phyloP scores from a whole-genome alignment of 2,113 vertebrate genomes.

The Rhynchopsitta pachyrhyncha region DNA sequence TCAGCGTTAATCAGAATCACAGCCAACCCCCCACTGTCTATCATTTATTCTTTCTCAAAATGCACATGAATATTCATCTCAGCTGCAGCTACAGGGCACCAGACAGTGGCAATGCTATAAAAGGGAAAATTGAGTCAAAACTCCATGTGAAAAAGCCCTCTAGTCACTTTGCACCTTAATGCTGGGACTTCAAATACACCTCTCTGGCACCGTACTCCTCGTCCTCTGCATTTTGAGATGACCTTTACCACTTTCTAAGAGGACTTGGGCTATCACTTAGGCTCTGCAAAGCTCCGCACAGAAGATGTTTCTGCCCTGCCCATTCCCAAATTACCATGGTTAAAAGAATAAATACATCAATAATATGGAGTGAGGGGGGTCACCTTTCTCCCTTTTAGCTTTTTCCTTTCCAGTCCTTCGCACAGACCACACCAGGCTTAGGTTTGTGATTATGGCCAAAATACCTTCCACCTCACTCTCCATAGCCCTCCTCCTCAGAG shows the following conservation, averaged over 20 bases:
- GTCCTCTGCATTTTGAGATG: neutral
- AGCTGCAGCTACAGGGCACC: neutral
- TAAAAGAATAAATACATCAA: neutral
- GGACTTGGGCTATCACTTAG: rapidly evolving
- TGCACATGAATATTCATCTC: neutral
- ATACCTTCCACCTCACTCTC: neutral
- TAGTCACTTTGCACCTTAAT: neutral
- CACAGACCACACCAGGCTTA: neutral
- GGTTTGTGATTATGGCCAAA: neutral
- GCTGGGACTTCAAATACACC: neutral
- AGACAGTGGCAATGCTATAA: rapidly evolving
- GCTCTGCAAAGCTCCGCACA: rapidly evolving
- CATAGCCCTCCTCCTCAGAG: neutral
- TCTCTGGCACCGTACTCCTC: neutral
- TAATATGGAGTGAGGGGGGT: neutral
- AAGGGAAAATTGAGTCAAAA: neutral
- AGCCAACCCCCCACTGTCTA: neutral
- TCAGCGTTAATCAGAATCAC: neutral
- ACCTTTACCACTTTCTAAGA: neutral
- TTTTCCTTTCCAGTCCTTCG: neutral
- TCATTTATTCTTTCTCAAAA: neutral
- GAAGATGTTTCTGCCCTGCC: neutral
- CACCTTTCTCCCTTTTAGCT: neutral
- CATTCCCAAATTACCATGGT: neutral
- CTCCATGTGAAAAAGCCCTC: neutral